These are phyloP conservation scores for Ariopsis seemanni DNA, from an alignment of 2,113 vertebrate genomes.

Conservation along the genomic window DNA sequence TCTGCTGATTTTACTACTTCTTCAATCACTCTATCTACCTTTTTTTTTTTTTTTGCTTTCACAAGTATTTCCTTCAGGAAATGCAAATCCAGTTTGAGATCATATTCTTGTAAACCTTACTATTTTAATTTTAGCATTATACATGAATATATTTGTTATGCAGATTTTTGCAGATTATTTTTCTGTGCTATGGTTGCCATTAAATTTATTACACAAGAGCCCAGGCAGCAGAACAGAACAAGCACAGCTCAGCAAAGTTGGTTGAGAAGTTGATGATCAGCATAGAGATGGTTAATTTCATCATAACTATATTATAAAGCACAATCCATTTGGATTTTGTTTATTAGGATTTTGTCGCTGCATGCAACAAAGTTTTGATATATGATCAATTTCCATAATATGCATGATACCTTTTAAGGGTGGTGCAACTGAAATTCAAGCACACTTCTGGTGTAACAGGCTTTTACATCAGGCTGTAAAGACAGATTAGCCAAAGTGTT, in stretches of 20 bases:
- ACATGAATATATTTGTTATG: not conserved
- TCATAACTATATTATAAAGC: not conserved
- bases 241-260: not conserved
- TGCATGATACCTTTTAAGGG: not conserved
- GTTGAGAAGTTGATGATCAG: too few relatives aligned
- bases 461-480: not conserved
- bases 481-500: not conserved
- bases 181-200: not conserved
- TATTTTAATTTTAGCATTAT: not conserved
- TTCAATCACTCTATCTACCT: too few relatives aligned
- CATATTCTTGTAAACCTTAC: not conserved
- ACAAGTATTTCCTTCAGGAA: too few relatives aligned
- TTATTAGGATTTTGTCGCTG: not conserved
- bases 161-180: not conserved
- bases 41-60: too few relatives aligned
- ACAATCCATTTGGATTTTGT: not conserved
- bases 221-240: not conserved
- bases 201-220: not conserved
- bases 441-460: not conserved
- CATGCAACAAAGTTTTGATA: not conserved
- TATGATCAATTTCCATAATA: not conserved
- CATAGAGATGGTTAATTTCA: not conserved
- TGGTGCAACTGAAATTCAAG: not conserved
- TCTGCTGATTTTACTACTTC: too few relatives aligned
- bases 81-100: too few relatives aligned